Percentiles rank a stretch among this genome's conserved stretches.
Conservation (phyloP, 2,888 invertebrate genomes). For the Amorpha juglandis region DNA sequence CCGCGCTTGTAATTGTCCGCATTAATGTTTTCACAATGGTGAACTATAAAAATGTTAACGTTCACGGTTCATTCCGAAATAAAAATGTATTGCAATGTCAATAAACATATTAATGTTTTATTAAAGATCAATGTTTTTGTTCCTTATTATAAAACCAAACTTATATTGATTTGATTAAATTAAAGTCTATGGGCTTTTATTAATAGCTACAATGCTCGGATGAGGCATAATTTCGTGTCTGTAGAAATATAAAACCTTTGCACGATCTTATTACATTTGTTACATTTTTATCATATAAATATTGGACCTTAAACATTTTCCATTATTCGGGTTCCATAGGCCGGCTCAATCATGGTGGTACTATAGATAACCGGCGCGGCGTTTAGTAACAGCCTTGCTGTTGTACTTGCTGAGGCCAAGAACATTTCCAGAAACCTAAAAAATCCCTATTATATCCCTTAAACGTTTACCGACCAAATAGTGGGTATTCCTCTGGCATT, state of each 20-base stretch:
- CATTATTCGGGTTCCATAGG: neutral
- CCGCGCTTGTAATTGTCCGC: conserved; percentile 38
- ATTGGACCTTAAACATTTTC: neutral
- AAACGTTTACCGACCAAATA: no score
- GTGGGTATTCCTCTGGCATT: neutral
- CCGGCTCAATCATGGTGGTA: neutral
- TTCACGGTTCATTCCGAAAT: conserved; percentile 11
- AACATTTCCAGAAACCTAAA: no score
- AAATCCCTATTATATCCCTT: no score
- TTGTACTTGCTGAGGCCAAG: no score
- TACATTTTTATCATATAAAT: conserved; percentile 28
- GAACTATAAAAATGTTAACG: conserved; percentile 23
- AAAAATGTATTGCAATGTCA: neutral
- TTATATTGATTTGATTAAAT: conserved; percentile 35
- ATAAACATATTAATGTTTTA: conserved; percentile 2
- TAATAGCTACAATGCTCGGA: conserved; percentile 40
- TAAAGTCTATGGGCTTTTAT: conserved; percentile 39
- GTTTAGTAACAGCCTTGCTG: no score
- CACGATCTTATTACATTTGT: conserved; percentile 58
- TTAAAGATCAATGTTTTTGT: neutral
- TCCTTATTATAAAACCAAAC: conserved; percentile 2
- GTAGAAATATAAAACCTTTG: conserved; percentile 57
- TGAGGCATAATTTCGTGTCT: conserved; percentile 42
- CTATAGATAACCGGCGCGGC: no score
- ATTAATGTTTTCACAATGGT: conserved; percentile 12